These are phyloP conservation scores for Desmophyllum pertusum DNA, from an alignment of 92 coral and sea anemone genomes.

Conservation along the genomic window DNA sequence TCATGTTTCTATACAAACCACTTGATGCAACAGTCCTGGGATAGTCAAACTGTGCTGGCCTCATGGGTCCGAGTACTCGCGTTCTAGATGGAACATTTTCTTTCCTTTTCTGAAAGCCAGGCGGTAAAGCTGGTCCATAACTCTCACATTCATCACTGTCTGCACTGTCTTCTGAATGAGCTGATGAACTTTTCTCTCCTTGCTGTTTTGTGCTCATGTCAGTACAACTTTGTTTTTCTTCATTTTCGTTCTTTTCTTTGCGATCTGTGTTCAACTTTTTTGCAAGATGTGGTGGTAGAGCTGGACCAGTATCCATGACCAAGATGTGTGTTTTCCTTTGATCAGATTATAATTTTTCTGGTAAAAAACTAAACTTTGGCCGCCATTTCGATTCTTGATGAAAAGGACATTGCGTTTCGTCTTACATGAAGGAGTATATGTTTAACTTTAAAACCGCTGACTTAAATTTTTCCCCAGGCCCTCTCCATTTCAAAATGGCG, in stretches of 20 bases:
- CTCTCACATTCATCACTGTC: conserved; percentile 68
- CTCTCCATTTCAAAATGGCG: conserved; percentile 5
- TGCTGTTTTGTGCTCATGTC: neutral
- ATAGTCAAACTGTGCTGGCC: conserved; percentile 54
- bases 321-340: neutral
- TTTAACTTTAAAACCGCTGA: neutral
- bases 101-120: conserved; percentile 59
- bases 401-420: neutral
- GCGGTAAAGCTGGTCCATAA: conserved; percentile 95
- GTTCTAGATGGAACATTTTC: neutral
- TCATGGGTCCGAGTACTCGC: conserved; percentile 44
- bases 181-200: neutral
- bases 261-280: neutral
- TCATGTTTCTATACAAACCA: neutral
- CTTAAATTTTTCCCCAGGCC: conserved; percentile 5
- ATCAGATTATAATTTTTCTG: no score
- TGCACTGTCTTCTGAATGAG: neutral
- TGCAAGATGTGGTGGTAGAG: conserved; percentile 79
- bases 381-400: conserved; percentile 22
- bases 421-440: neutral
- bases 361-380: neutral
- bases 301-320: conserved; percentile 89
- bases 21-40: neutral
- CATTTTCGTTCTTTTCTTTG: neutral
- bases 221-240: neutral